Evolutionary conservation across 53 echinoderm and acorn worm genomes (phyloP).

Genomic region (Astropecten irregularis): DNA sequence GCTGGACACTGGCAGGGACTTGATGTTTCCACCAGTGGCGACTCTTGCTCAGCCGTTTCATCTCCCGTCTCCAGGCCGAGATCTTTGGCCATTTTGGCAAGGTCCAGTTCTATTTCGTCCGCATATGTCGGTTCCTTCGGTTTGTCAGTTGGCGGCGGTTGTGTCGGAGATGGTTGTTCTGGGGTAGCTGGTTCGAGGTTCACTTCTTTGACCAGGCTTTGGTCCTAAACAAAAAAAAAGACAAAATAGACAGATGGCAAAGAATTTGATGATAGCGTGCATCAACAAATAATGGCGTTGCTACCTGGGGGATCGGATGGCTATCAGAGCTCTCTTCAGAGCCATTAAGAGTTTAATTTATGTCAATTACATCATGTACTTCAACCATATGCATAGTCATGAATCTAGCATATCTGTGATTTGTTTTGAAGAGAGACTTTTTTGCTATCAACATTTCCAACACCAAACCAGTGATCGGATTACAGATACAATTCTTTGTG

Average conservation of each 20-base stretch:
- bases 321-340: no score
- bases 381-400: no score
- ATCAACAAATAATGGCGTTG: no score
- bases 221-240: slow-evolving; percentile 47
- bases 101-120: slow-evolving; percentile 2
- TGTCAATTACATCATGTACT: no score
- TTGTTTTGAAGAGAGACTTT: no score
- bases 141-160: slow-evolving; percentile 1
- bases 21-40: neutral
- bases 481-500: no score
- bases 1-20: slow-evolving; percentile 33
- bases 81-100: slow-evolving; percentile 16
- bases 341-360: no score
- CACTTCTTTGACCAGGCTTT: slow-evolving; percentile 58
- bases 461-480: no score
- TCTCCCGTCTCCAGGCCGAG: neutral
- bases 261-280: no score
- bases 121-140: neutral
- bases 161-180: neutral
- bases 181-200: neutral
- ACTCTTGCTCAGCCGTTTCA: neutral
- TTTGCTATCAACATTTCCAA: no score
- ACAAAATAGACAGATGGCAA: neutral
- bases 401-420: no score
- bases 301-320: no score